Base-by-base conservation (phyloP, 1,140 invertebrate genomes). In the Cecropterus lyciades region DNA sequence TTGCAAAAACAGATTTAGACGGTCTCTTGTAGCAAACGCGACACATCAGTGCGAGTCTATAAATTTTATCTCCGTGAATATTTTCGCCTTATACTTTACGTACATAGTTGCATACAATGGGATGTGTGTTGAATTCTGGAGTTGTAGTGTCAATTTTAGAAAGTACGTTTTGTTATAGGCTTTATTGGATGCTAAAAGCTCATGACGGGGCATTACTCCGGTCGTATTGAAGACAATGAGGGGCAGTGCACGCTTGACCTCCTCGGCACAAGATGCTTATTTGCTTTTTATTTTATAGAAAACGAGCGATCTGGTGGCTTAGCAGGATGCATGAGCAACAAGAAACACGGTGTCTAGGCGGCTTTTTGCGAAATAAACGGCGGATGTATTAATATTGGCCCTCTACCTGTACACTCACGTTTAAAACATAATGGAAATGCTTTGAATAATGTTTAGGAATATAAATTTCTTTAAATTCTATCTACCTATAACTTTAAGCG, bases 211-310 rank as follows among this genome's bases (percentile, higher is more conserved):
- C 70, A 70, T 51, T 73, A 63, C 60, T 66, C 48, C 72, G 49
- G n/a, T 51, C 48, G 71, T 72, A 8, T 68, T 64, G 70, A 73
- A 83, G 69, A 86, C 84, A 86, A 84, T 84, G 69, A 68, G 59
- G 78, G 74, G 69, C 82, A 75, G 72, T 65, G 72, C 78, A 79
- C 77, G 80, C 56, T 65, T 80, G 82, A 86, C 84, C 84, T 79
- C 77, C 60, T 40, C 69, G 65, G 20, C 40, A 46, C 68, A 67
- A 76, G 77, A 82, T 79, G 72, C 75, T 79, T 78, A 77, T 80
- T 83, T 79, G 65, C 70, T 70, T 82, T 79, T 84, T 84, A 85
- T 82, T 80, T 85, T 80, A 80, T 83, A 82, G 73, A 80, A 82
- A 85, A 80, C 63, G 33, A 62, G 69, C 55, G 46, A 67, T 59